These are phyloP conservation scores for Piliocolobus tephrosceles DNA, from an alignment of 2,113 vertebrate genomes.

Conservation along the genomic window DNA sequence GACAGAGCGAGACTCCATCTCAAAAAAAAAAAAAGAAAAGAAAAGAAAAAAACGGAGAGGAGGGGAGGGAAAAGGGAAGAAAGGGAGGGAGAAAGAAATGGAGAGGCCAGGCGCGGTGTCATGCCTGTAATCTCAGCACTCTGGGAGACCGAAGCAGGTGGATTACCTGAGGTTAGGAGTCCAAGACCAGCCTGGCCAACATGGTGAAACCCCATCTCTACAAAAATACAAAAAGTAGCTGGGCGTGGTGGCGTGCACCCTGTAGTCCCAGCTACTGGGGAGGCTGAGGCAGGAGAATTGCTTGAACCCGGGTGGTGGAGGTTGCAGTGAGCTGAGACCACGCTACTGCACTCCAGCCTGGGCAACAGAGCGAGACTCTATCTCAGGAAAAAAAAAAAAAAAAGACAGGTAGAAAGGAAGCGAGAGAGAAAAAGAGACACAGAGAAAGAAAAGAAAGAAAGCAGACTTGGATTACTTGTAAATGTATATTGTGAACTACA, in stretches of 20 bases:
- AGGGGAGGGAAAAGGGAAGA: too few species aligned
- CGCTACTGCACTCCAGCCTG: not conserved
- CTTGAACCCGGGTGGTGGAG: too few species aligned
- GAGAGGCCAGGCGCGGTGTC: not conserved
- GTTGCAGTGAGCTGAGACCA: too few species aligned
- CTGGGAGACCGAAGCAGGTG: not conserved
- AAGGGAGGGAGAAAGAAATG: too few species aligned
- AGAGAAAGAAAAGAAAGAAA: not conserved
- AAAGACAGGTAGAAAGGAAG: not conserved
- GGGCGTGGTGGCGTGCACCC: not conserved
- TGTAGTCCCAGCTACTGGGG: not conserved
- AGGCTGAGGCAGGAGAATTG: not conserved
- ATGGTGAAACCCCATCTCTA: not conserved
- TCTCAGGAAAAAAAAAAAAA: not conserved
- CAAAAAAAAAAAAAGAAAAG: too few species aligned
- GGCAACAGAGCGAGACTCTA: not conserved
- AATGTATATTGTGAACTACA: not conserved
- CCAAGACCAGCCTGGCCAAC: not conserved
- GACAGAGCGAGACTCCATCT: too few species aligned
- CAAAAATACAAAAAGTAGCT: not conserved
- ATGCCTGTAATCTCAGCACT: not conserved
- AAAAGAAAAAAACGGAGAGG: too few species aligned
- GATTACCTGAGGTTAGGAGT: not conserved
- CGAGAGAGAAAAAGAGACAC: too few species aligned
- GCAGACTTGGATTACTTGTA: not conserved